phyloP scores from a whole-genome alignment of 2,113 vertebrate species.

The Cervus canadensis region DNA sequence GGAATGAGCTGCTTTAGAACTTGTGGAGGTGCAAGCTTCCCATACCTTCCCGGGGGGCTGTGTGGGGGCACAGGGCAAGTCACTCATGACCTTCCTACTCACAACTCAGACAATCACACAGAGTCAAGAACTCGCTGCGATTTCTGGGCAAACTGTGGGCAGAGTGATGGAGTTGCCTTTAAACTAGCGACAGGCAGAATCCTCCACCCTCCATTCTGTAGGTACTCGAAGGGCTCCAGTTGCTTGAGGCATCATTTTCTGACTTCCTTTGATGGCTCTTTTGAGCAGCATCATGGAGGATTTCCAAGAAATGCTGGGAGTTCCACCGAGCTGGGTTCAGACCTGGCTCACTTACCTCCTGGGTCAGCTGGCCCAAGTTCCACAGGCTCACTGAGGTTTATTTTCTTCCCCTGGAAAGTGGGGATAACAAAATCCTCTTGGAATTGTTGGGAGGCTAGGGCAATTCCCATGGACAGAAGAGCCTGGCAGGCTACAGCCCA shows the following conservation, averaged over 20 bases:
- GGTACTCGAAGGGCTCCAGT: not conserved
- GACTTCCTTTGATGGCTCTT: not conserved
- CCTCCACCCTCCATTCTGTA: not conserved
- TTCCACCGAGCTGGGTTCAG: not conserved
- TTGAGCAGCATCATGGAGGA: not conserved
- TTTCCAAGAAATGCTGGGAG: not conserved
- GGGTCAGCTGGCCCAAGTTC: not conserved
- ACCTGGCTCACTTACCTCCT: not conserved
- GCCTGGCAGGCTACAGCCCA: not conserved
- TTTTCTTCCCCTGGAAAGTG: not conserved
- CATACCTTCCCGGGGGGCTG: not conserved
- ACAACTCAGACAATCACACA: not conserved
- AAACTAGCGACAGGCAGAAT: not conserved
- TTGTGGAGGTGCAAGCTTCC: not conserved
- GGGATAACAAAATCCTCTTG: not conserved
- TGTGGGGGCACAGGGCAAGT: constrained; percentile 24
- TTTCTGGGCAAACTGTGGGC: not conserved
- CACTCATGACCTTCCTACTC: constrained; percentile 21
- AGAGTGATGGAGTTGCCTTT: not conserved
- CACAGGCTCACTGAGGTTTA: not conserved
- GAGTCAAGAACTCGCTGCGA: not conserved
- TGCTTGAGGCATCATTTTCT: not conserved
- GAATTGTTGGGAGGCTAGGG: not conserved
- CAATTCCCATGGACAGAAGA: not conserved
- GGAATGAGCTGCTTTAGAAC: not conserved